Evolutionary conservation across 2,888 invertebrate genomes (phyloP), one percentile per base, ranked within the genome.

Genomic region (Steinernema hermaphroditum): DNA sequence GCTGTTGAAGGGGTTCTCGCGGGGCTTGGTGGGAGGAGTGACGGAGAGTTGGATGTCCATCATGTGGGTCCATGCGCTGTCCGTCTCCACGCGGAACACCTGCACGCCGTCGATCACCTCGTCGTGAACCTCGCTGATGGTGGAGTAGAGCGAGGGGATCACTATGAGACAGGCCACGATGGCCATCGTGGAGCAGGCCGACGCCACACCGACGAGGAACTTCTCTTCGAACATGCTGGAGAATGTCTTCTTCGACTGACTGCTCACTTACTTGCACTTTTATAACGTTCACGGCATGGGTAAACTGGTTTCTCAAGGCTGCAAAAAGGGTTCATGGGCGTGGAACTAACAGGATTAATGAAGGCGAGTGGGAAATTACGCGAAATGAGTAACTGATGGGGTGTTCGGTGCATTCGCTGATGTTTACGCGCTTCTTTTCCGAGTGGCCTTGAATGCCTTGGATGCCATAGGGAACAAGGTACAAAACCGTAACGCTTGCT

Each of bases 101-200:
- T n/a, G n/a, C n/a, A n/a, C n/a, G n/a, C n/a, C n/a, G n/a, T n/a
- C n/a, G n/a, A n/a, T n/a, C n/a, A n/a, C n/a, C n/a, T n/a, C n/a
- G n/a, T n/a, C n/a, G n/a, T n/a, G n/a, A n/a, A n/a, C n/a, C 57
- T 57, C 57, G 57, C 24, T 22, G 37, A 68, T 68, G 37, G 68
- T 68, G n/a, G 68, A 4, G 68, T 37, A 68, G 9, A 68, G 68
- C 37, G 68, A 68, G 37, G 68, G 68, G 41, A 68, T 34, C 34
- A 68, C 68, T 12, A 68, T 14, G 19, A 68, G 34, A 37, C 68
- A 68, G 34, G 41, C 68, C 37, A 37, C 32, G 68, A 68, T 37
- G 68, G 68, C 68, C 37, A 68, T n/a, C 34, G 68, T 68, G 37
- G 68, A 68, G 19, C 37, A 32, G 34, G 34, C 68, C n/a, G 68